Evolutionary conservation across 2,797 vertebrate genomes (phyloP), one percentile per base, ranked within the genome.

Genomic region (Allobates femoralis): DNA sequence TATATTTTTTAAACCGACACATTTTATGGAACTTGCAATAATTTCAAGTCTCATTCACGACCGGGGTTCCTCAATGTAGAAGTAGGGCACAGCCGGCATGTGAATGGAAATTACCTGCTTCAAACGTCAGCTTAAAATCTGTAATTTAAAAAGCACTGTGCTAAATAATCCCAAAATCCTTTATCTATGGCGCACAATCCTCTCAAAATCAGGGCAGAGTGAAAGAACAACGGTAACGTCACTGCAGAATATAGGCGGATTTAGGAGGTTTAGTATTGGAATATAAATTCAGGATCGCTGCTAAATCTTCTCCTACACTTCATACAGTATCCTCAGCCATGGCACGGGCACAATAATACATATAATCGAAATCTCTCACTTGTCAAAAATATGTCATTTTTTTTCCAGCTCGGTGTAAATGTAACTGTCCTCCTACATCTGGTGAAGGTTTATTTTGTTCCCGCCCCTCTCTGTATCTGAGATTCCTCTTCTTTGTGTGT

Each of bases 151-250:
- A 53, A 21, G 30, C 66, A n/a, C 74, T 73, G 81, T 53, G 76
- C 55, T n/a, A 75, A 79, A 87, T 87, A 87, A 87, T 80, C 86
- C 76, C 60, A 3, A 79, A 87, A 74, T 79, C 81, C 76, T 37
- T 84, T 79, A 87, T 84, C 66, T 66, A 66, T 69, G 46, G 37
- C 79, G 58, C 23, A 51, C 69, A 86, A 77, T 86, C 79, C 79
- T 64, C 69, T 46, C 46, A 86, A 67, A 82, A 66, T 82, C 37
- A 77, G 71, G 71, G 34, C 79, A 86, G 58, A 75, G 58, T 1
- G 30, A 55, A 26, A 32, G 26, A 23, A 75, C 60, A 56, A 64
- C 15, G 85, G 85, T 64, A n/a, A 75, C 51, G 37, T 66, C 50
- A 60, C 51, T 28, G 56, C 21, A 83, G 77, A 37, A 83, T 62